Conservation (phyloP, 1,140 invertebrate species). For the Drosophila neocordata region DNA sequence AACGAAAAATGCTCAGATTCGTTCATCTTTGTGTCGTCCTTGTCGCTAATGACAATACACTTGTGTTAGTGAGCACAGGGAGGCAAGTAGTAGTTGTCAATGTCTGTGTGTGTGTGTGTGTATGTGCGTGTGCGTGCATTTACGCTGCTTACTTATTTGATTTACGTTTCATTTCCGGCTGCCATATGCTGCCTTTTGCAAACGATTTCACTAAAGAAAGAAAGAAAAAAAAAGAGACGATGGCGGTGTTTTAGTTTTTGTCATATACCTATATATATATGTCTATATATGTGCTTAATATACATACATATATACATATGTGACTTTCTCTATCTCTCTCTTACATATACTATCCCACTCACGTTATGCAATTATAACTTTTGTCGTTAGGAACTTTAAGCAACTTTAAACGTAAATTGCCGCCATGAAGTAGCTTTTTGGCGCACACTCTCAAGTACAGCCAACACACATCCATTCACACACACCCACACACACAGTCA, state of each 20-base stretch:
- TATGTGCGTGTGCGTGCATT: slow-evolving; percentile 60
- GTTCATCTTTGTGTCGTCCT: slow-evolving; percentile 54
- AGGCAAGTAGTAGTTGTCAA: background rate
- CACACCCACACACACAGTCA: slow-evolving; percentile 15
- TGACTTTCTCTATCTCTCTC: background rate
- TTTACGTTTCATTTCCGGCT: slow-evolving; percentile 81
- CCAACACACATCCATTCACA: slow-evolving; percentile 23
- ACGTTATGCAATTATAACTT: slow-evolving; percentile 82
- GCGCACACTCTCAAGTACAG: slow-evolving; percentile 65
- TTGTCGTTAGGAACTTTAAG: slow-evolving; percentile 82
- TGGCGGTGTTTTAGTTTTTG: slow-evolving; percentile 48
- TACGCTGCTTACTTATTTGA: slow-evolving; percentile 79
- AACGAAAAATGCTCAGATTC: slow-evolving; percentile 45
- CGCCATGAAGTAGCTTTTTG: slow-evolving; percentile 80
- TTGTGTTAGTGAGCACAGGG: slow-evolving; percentile 32
- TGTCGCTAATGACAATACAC: slow-evolving; percentile 80
- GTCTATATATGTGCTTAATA: slow-evolving; percentile 18
- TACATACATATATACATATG: slow-evolving; percentile 36
- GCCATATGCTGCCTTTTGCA: slow-evolving; percentile 78
- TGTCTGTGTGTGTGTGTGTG: slow-evolving; percentile 16
- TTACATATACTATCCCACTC: slow-evolving; percentile 26
- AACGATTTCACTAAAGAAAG: slow-evolving; percentile 54
- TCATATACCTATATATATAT: slow-evolving; percentile 5
- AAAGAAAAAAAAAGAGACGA: slow-evolving; percentile 11
- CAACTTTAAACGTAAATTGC: slow-evolving; percentile 82